Base-by-base conservation (phyloP, 2,888 invertebrate species). In the Sarcophaga rosellei region DNA sequence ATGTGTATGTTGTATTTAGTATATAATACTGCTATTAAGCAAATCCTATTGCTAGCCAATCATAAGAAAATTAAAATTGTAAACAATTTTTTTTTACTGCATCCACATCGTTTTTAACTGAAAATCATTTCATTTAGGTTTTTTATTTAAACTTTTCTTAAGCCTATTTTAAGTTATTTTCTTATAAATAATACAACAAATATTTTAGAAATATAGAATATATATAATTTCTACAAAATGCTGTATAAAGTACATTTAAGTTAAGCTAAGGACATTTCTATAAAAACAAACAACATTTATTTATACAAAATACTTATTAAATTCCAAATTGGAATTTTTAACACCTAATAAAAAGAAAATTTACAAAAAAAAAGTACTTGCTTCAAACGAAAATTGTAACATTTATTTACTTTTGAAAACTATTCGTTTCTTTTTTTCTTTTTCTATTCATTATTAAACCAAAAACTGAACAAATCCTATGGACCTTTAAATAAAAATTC, bases 251-350 rank as follows among this genome's bases (percentile, higher is more conserved):
- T 86, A 86, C 21, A 78, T 75, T 80, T 80, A 86, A 86, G 81
- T 81, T 86, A 81, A 81, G 68, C 45, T 86, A 86, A 86, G 86
- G 77, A 77, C 25, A 84, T 84, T 84, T 86, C 68, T 81, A 80
- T 82, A 76, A 57, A 75, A 21, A 70, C 15, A 72, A 25, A 74
- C 78, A 44, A 23, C 81, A 79, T 81, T 76, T 81, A 87, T 85
- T 87, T 82, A 85, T 79, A 80, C 77, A 21, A 57, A 76, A 45
- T 3, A 65, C 80, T 77, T 75, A 78, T 84, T 81, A 70, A 88
- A 87, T 88, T 88, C 84, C 87, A 88, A 85, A 86, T 88, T 88
- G 87, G 84, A 88, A 86, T 88, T 85, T 80, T 73, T 72, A 80
- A 72, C 65, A 61, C 76, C 61, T 83, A 85, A 82, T 73, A 75